Percentiles rank a stretch among this genome's conserved stretches.
Evolutionary conservation across 92 coral and sea anemone species (phyloP).

Genomic region (Pocillopora meandrina): DNA sequence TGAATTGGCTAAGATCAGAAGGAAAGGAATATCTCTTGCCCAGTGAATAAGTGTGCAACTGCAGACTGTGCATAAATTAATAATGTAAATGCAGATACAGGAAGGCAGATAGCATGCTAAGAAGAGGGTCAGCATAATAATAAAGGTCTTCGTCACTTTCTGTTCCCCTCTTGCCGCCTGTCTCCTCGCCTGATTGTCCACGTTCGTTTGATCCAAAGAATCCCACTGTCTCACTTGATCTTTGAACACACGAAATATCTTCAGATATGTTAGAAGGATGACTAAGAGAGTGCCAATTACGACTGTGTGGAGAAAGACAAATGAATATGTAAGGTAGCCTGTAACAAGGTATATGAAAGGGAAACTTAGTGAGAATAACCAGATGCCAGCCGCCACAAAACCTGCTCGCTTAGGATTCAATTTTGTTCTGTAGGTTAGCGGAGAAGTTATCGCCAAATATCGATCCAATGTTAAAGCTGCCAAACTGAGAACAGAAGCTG

Average conservation of each 20-base stretch:
- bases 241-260: slow-evolving; percentile 68
- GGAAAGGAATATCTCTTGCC: slow-evolving; percentile 84
- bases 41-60: slow-evolving; percentile 81
- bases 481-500: slow-evolving; percentile 88
- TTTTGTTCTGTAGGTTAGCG: slow-evolving; percentile 72
- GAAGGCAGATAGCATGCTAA: slow-evolving; percentile 80
- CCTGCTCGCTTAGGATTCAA: slow-evolving; percentile 76
- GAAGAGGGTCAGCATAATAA: slow-evolving; percentile 65
- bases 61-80: slow-evolving; percentile 79
- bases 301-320: slow-evolving; percentile 77
- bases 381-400: slow-evolving; percentile 72
- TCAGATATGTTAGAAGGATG: slow-evolving; percentile 66
- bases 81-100: slow-evolving; percentile 82
- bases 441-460: slow-evolving; percentile 81
- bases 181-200: slow-evolving; percentile 63
- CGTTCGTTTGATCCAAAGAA: slow-evolving; percentile 35
- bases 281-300: slow-evolving; percentile 63
- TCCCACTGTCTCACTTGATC: slow-evolving; percentile 68
- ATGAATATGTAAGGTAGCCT: slow-evolving; percentile 77
- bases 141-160: slow-evolving; percentile 84
- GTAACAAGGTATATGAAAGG: slow-evolving; percentile 75
- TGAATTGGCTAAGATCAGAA: slow-evolving; percentile 80
- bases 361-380: slow-evolving; percentile 74
- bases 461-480: slow-evolving; percentile 89
- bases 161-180: slow-evolving; percentile 80